Evolutionary conservation across 2,113 vertebrate genomes (phyloP).

Genomic region (Mystacornis crossleyi): DNA sequence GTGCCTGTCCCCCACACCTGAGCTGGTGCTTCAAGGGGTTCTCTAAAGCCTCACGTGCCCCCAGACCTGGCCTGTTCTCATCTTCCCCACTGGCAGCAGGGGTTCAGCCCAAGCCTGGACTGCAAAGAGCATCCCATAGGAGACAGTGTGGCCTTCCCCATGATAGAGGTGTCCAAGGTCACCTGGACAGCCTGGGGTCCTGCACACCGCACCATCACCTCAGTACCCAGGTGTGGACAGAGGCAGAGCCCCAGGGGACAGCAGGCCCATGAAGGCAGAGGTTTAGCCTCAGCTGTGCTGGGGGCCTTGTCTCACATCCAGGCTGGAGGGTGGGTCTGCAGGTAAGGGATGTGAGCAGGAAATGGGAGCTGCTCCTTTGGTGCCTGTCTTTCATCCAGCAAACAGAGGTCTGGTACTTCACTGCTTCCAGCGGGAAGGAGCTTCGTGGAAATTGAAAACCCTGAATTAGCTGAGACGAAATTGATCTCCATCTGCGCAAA

Average conservation of each 20-base stretch:
- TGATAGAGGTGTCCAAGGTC: neutral
- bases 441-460: neutral
- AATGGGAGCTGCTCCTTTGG: neutral
- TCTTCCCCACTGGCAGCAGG: neutral
- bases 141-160: neutral
- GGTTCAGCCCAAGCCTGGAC: neutral
- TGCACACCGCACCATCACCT: neutral
- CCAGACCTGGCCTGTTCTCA: neutral
- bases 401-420: fast-evolving
- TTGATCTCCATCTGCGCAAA: neutral
- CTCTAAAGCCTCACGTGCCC: fast-evolving
- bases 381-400: neutral
- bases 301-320: fast-evolving
- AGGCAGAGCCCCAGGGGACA: neutral
- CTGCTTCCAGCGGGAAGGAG: neutral
- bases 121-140: neutral
- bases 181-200: neutral
- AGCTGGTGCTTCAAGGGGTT: neutral
- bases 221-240: fast-evolving
- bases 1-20: neutral
- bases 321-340: neutral
- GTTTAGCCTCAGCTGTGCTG: fast-evolving
- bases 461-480: neutral
- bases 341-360: neutral
- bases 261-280: neutral